A percentile compares a stretch with the other conserved stretches of the same genome.
Evolutionary conservation across 1,140 invertebrate species (phyloP).

Genomic region (Plodia interpunctella): DNA sequence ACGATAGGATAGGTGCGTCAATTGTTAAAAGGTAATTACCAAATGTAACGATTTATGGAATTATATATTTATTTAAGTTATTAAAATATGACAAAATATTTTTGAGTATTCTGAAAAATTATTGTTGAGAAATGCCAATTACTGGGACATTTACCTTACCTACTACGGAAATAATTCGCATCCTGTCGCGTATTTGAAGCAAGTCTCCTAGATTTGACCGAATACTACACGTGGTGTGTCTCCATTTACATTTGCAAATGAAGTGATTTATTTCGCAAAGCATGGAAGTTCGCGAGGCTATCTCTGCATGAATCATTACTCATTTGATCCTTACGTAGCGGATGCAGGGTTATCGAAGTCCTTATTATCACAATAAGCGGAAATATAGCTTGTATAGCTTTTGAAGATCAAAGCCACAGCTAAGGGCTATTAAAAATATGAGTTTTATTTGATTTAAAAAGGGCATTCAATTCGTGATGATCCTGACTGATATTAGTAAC

Average conservation of each 20-base stretch:
- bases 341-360: conserved; percentile 8
- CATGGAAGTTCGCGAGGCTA: background rate
- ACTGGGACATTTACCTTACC: too few species aligned
- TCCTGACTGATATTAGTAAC: too few species aligned
- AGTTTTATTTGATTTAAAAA: conserved; percentile 6
- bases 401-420: conserved; percentile 17
- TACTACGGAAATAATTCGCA: too few species aligned
- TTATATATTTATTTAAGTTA: too few species aligned
- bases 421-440: conserved; percentile 2
- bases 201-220: too few species aligned
- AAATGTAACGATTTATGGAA: background rate
- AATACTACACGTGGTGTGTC: background rate
- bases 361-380: conserved; percentile 38
- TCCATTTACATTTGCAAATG: background rate
- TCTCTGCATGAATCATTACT: background rate
- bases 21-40: conserved; percentile 30
- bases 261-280: background rate
- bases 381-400: conserved; percentile 28
- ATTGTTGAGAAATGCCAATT: too few species aligned
- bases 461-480: too few species aligned
- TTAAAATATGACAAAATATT: too few species aligned
- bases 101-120: too few species aligned
- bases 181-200: too few species aligned
- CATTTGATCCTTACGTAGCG: background rate
- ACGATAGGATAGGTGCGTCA: conserved; percentile 9